These are phyloP conservation scores for Pissodes strobi DNA, from an alignment of 1,140 invertebrate genomes.

Conservation along the genomic window DNA sequence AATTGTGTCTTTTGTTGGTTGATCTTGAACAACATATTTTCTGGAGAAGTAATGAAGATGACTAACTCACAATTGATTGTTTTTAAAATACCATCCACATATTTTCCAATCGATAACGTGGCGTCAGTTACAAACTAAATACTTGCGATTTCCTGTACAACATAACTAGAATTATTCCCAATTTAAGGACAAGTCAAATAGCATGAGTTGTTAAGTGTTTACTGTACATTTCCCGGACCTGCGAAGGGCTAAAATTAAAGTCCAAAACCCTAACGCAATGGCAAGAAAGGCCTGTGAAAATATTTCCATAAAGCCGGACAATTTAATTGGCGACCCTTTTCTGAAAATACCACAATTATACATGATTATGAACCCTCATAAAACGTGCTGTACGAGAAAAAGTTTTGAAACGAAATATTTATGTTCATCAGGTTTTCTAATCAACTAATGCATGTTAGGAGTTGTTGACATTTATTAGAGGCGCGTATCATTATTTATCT, in stretches of 20 bases:
- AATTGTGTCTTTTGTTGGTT: too few relatives aligned
- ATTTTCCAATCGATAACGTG: too few relatives aligned
- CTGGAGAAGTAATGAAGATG: too few relatives aligned
- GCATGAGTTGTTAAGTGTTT: conserved; percentile 11
- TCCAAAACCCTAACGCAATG: neutral
- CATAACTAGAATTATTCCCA: neutral
- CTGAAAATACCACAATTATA: conserved; percentile 9
- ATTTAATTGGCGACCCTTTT: conserved; percentile 17
- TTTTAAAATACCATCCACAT: too few relatives aligned
- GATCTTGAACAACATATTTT: too few relatives aligned
- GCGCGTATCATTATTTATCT: neutral
- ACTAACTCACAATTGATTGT: too few relatives aligned
- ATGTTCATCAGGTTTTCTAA: neutral
- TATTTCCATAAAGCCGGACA: conserved; percentile 19
- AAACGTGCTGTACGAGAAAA: too few relatives aligned
- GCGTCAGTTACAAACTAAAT: too few relatives aligned
- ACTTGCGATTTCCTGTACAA: neutral
- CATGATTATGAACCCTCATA: neutral
- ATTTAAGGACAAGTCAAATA: conserved; percentile 8
- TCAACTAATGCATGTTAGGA: neutral
- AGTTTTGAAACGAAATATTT: neutral
- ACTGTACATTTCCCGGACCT: neutral
- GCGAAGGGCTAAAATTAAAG: conserved; percentile 11
- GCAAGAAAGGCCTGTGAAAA: conserved; percentile 10
- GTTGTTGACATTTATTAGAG: conserved; percentile 1